Evolutionary conservation across 2,888 invertebrate genomes (phyloP).

Genomic region (Hypsopygia costalis): DNA sequence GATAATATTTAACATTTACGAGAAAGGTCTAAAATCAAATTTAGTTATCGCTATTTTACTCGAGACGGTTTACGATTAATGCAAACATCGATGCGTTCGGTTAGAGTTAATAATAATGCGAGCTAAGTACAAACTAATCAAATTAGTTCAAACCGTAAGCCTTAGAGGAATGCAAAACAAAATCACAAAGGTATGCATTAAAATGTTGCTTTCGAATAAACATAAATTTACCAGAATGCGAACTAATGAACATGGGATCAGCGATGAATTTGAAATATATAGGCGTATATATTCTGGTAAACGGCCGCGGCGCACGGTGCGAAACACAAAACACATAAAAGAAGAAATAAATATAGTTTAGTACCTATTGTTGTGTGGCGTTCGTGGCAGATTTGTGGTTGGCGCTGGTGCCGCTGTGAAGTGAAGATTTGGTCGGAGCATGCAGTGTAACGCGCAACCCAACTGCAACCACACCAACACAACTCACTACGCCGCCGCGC

Average conservation of each 20-base stretch:
- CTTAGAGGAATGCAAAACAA: constrained; percentile 59
- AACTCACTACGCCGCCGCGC: constrained; percentile 56
- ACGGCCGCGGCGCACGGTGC: constrained; percentile 72
- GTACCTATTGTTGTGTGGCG: constrained; percentile 80
- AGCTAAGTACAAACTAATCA: constrained; percentile 48
- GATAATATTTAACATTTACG: neutral
- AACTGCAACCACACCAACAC: constrained; percentile 89
- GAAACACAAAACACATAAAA: constrained; percentile 77
- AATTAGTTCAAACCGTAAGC: constrained; percentile 67
- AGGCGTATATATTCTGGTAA: constrained; percentile 64
- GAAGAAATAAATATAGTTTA: constrained; percentile 73
- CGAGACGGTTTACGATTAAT: constrained; percentile 21
- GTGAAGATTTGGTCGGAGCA: constrained; percentile 86
- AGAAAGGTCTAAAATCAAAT: neutral
- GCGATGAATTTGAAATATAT: constrained; percentile 52
- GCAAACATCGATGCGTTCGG: constrained; percentile 50
- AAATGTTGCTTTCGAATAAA: constrained; percentile 71
- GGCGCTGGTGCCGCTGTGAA: constrained; percentile 79
- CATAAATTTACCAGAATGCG: constrained; percentile 59
- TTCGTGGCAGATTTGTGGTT: constrained; percentile 78
- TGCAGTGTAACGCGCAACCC: constrained; percentile 94
- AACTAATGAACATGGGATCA: constrained; percentile 59
- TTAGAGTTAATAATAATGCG: constrained; percentile 67
- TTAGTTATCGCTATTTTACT: neutral
- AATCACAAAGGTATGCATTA: constrained; percentile 70